Evolutionary conservation across 2,113 vertebrate species (phyloP).

Genomic region (Sylvia atricapilla): DNA sequence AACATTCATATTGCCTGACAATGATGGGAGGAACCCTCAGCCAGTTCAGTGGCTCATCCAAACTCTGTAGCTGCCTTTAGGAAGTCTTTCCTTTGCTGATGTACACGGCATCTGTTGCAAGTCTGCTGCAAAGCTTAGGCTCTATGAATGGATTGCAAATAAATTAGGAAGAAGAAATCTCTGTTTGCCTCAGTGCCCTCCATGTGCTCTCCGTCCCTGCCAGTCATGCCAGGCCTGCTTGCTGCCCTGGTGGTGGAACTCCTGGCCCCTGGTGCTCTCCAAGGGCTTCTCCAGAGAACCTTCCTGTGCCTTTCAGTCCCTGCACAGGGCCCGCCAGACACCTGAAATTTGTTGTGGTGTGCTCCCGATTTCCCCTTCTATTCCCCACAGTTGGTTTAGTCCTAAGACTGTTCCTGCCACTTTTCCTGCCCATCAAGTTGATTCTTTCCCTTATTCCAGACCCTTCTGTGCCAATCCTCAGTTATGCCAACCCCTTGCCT

Average conservation of each 20-base stretch:
- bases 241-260: background rate
- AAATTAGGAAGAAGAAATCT: background rate
- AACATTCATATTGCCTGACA: background rate
- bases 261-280: background rate
- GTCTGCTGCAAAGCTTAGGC: background rate
- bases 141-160: background rate
- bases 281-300: background rate
- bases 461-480: too few species aligned
- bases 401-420: too few species aligned
- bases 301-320: background rate
- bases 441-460: too few species aligned
- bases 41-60: background rate
- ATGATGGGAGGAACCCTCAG: background rate
- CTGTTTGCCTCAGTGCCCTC: accelerated
- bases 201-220: background rate
- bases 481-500: too few species aligned
- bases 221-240: too few species aligned
- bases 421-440: too few species aligned
- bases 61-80: background rate
- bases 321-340: background rate
- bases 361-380: too few species aligned
- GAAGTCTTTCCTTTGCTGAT: background rate
- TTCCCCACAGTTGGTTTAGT: too few species aligned
- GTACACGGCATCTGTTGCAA: background rate
- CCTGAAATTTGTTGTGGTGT: too few species aligned